Conservation (phyloP, 2,888 invertebrate genomes). For the Erpobdella octoculata region DNA sequence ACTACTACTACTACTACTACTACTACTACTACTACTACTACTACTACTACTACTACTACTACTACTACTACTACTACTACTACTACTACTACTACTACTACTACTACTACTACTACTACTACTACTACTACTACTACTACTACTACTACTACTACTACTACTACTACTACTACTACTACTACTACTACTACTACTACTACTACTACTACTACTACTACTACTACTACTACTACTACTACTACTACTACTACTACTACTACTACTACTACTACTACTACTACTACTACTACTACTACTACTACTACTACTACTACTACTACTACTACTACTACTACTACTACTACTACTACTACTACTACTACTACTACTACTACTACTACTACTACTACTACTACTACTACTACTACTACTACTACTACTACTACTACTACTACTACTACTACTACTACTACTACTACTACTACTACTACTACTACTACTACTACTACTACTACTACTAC, state of each 20-base stretch:
- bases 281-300: constrained; percentile 33
- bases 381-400: constrained; percentile 34
- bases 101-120: constrained; percentile 28
- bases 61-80: constrained; percentile 26
- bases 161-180: constrained; percentile 15
- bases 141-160: constrained; percentile 11
- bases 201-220: constrained; percentile 35
- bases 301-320: constrained; percentile 20
- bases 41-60: constrained; percentile 24
- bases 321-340: constrained; percentile 28
- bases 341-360: constrained; percentile 31
- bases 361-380: constrained; percentile 30
- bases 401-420: constrained; percentile 29
- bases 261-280: constrained; percentile 36
- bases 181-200: constrained; percentile 28
- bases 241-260: constrained; percentile 36
- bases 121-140: constrained; percentile 14
- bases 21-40: constrained; percentile 34
- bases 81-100: constrained; percentile 26
- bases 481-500: constrained; percentile 33
- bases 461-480: constrained; percentile 31
- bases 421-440: constrained; percentile 31
- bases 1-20: constrained; percentile 31
- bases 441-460: constrained; percentile 32
- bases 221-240: constrained; percentile 35